Conservation (phyloP, 2,113 vertebrate species). For the Empidonax alnorum region DNA sequence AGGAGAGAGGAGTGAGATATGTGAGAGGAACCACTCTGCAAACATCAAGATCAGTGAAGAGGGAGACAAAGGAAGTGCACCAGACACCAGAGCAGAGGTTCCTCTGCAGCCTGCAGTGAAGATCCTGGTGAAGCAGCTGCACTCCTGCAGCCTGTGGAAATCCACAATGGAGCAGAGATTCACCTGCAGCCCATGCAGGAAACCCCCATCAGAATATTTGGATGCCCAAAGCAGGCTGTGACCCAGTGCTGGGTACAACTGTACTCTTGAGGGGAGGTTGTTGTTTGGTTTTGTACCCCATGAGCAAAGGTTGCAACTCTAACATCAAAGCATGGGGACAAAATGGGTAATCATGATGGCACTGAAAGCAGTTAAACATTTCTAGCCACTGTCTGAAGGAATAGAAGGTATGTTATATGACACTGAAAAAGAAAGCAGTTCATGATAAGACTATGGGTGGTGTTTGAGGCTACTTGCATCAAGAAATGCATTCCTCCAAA, state of each 20-base stretch:
- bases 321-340: background rate
- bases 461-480: background rate
- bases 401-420: rapidly evolving
- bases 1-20: background rate
- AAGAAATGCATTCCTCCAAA: background rate
- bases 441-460: background rate
- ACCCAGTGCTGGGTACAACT: background rate
- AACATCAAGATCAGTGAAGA: background rate
- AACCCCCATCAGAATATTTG: no score
- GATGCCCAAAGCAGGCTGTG: background rate
- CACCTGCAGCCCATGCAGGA: background rate
- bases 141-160: background rate
- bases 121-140: background rate
- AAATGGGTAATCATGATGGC: background rate
- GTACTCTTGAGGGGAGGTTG: background rate
- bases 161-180: background rate
- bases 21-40: background rate
- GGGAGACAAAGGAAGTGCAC: background rate
- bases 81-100: background rate
- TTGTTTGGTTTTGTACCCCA: background rate
- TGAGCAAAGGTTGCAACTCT: background rate
- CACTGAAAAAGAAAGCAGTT: background rate
- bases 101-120: background rate
- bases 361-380: background rate
- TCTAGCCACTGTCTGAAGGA: background rate